Evolutionary conservation across 2,888 invertebrate species (phyloP).

Genomic region (Elysia crispata): DNA sequence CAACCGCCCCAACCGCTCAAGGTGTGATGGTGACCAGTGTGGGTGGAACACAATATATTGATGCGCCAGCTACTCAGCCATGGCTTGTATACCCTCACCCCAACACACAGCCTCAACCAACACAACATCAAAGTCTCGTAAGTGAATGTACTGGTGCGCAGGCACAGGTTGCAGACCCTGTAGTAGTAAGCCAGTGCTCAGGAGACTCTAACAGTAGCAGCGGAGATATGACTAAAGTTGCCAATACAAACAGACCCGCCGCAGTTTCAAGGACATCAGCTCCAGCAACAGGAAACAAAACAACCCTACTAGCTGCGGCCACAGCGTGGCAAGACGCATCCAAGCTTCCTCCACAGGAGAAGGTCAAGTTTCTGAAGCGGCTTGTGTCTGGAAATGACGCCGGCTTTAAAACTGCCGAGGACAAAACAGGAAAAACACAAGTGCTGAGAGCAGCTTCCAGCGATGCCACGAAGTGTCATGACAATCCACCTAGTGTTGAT

Average conservation of each 20-base stretch:
- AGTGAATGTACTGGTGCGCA: too few species aligned
- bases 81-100: constrained; percentile 15
- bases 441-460: too few species aligned
- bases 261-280: not conserved
- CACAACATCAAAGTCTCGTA: not conserved
- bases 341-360: not conserved
- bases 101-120: not conserved
- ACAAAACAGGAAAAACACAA: constrained; percentile 16
- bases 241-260: not conserved
- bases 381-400: not conserved
- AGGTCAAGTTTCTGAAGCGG: constrained; percentile 24
- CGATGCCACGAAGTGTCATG: too few species aligned
- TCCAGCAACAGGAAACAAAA: not conserved
- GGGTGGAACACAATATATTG: not conserved
- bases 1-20: not conserved
- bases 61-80: not conserved
- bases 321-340: constrained; percentile 21
- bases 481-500: too few species aligned
- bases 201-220: not conserved
- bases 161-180: too few species aligned
- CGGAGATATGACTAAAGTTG: not conserved
- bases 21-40: not conserved
- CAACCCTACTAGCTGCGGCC: not conserved
- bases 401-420: constrained; percentile 3
- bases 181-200: not conserved